These are phyloP conservation scores for Aphaenogaster ashmeadi DNA, from an alignment of 1,140 invertebrate genomes.

Conservation along the genomic window DNA sequence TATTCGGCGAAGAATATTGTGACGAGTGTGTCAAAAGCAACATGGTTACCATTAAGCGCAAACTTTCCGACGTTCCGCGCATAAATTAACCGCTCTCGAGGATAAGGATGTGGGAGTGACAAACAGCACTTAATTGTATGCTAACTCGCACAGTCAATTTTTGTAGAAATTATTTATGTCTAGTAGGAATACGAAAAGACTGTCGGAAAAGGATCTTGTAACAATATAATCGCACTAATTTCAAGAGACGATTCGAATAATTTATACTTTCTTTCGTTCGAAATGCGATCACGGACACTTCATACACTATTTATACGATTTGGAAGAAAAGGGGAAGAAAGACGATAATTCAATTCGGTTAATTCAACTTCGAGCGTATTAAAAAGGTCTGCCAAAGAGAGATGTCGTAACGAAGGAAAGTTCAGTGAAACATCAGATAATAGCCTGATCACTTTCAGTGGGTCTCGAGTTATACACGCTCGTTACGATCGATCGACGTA, in stretches of 20 bases:
- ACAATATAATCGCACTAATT: neutral
- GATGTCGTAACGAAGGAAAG: constrained; percentile 10
- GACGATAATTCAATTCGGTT: neutral
- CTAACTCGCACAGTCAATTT: neutral
- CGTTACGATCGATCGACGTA: constrained; percentile 63
- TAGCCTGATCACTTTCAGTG: constrained; percentile 38
- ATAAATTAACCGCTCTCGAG: constrained; percentile 54
- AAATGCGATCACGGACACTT: neutral
- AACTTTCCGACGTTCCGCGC: constrained; percentile 55
- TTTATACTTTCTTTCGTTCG: neutral
- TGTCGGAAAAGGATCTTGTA: neutral
- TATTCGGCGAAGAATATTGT: constrained; percentile 61
- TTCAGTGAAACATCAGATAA: constrained; percentile 36
- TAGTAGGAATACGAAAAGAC: neutral
- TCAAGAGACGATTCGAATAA: neutral
- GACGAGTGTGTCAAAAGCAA: constrained; percentile 76
- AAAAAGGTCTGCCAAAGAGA: neutral
- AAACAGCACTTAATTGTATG: neutral
- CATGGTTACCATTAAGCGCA: constrained; percentile 73
- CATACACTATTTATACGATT: neutral
- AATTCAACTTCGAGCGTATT: neutral
- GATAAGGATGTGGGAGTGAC: neutral
- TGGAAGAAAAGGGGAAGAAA: neutral
- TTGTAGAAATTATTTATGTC: constrained; percentile 5
- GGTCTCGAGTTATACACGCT: constrained; percentile 49